Base-by-base conservation (phyloP, 2,113 vertebrate genomes). In the Zeus faber region DNA sequence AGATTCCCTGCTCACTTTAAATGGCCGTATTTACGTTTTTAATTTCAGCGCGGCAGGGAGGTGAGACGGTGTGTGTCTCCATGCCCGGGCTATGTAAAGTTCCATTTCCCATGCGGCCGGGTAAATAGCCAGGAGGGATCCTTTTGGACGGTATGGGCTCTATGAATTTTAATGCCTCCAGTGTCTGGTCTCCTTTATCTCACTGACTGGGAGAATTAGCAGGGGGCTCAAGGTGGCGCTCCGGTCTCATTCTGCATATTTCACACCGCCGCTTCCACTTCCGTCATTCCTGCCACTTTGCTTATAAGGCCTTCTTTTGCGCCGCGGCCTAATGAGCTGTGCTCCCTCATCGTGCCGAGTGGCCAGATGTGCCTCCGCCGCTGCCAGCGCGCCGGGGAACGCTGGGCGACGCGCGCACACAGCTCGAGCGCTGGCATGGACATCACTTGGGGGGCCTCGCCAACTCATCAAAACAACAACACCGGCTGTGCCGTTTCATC, bases 101-200 rank as follows among this genome's bases (percentile, higher is more conserved):
- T 45, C 72, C 70, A 78, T 79, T 72, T 76, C 75, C 80, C 71
- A 54, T 66, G 72, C 56, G 77, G 60, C 56, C 50, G 31, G 33
- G 67, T 64, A 81, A 80, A 81, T 65, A 80, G 65, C 73, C 70
- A 60, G 11, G 27, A 56, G 75, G 71, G 24, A 67, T 76, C 67
- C 63, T 58, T 31, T 27, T 44, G 67, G 54, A 43, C 59, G 59
- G 57, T 72, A 56, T 17, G 67, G 75, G 51, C 48, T 50, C 54
- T 48, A 66, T 84, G 63, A 74, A 86, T 86, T 75, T 84, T 74
- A 81, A 85, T 81, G 62, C 26, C 20, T 49, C 13, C n/a, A n/a
- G n/a, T 27, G 62, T 71, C 69, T 58, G 51, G 41, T 51, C 31
- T 48, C 45, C 4, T 41, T 49, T 54, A 58, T 55, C 45, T 58